Evolutionary conservation across 2,113 vertebrate genomes (phyloP).

Genomic region (Sciurus niger): DNA sequence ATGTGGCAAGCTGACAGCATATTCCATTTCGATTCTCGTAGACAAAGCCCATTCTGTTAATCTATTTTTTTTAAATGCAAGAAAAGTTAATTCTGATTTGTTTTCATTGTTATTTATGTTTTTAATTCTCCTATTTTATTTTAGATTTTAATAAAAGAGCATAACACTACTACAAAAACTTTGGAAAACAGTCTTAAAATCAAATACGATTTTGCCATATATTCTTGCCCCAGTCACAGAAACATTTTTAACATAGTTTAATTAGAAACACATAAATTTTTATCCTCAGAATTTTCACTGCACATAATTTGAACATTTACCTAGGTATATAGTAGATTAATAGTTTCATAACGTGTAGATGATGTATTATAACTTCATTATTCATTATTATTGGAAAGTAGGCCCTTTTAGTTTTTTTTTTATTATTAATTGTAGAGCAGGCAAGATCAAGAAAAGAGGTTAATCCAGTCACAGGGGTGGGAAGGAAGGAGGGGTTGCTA

Average conservation of each 20-base stretch:
- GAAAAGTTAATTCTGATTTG: slow-evolving; percentile 59
- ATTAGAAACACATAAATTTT: background rate
- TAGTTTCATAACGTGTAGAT: background rate
- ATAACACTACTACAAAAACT: background rate
- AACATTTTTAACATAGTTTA: slow-evolving; percentile 22
- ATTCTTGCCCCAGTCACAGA: background rate
- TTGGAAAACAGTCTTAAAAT: slow-evolving; percentile 37
- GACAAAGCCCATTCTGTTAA: slow-evolving; percentile 88
- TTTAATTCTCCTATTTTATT: slow-evolving; percentile 11
- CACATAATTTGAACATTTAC: background rate
- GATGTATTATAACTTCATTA: background rate
- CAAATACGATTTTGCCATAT: background rate
- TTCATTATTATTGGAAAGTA: background rate
- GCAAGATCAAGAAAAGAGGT: background rate
- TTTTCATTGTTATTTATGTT: slow-evolving; percentile 23
- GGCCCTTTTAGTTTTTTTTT: background rate
- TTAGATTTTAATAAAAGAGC: slow-evolving; percentile 43
- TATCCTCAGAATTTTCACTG: slow-evolving; percentile 20
- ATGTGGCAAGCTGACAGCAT: slow-evolving; percentile 92
- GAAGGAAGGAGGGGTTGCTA: too few species aligned
- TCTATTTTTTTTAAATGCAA: slow-evolving; percentile 64
- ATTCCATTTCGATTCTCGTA: slow-evolving; percentile 90
- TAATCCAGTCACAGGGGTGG: background rate
- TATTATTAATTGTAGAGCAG: background rate
- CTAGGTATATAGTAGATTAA: background rate